Conservation (phyloP, 2,888 invertebrate species). For the Diabrotica balteata region DNA sequence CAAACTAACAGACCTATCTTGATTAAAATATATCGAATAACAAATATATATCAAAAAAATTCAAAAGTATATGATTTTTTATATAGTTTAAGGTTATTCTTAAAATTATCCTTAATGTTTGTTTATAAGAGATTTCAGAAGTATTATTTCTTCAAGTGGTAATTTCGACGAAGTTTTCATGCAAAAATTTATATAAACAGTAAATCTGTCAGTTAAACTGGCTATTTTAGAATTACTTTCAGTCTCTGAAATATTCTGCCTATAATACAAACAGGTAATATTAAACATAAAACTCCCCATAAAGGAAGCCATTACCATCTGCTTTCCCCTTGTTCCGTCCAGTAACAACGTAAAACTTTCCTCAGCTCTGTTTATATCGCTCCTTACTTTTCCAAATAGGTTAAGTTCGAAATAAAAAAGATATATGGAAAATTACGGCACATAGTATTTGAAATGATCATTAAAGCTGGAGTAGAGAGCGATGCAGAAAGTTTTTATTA, state of each 20-base stretch:
- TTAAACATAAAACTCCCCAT: conserved; percentile 29
- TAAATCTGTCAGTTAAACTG: no score
- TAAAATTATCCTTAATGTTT: no score
- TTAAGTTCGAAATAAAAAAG: conserved; percentile 27
- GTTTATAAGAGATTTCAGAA: no score
- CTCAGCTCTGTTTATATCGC: conserved; percentile 26
- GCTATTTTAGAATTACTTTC: conserved; percentile 8
- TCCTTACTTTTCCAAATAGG: conserved; percentile 28
- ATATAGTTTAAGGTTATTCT: no score
- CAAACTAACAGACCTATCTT: no score
- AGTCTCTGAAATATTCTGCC: conserved; percentile 16
- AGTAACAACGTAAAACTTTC: conserved; percentile 23
- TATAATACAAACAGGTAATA: conserved; percentile 27
- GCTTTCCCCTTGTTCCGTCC: conserved; percentile 20
- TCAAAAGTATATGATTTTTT: no score
- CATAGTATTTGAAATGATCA: conserved; percentile 11
- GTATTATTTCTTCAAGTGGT: no score
- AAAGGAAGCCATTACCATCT: conserved; percentile 30
- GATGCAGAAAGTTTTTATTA: not conserved
- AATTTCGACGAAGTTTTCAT: no score
- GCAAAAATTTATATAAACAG: no score
- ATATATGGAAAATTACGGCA: conserved; percentile 22
- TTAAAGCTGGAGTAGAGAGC: not conserved
- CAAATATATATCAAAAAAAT: no score
- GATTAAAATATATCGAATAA: no score